Percentiles rank a stretch among this genome's conserved stretches.
Conservation (phyloP, 1,140 invertebrate species). For the Aphaenogaster ashmeadi region DNA sequence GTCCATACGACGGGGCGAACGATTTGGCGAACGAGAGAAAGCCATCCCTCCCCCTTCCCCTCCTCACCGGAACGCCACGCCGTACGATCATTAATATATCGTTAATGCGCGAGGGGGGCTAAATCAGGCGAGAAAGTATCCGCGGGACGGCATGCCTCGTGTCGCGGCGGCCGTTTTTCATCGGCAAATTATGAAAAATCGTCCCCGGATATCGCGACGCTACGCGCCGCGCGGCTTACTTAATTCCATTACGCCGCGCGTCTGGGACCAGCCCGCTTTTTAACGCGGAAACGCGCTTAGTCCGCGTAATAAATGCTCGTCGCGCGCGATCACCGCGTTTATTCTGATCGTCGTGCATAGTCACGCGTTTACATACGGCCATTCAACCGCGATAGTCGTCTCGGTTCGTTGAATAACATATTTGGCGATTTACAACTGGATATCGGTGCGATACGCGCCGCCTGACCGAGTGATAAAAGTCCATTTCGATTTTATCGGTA, state of each 20-base stretch:
- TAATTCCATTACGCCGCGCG: constrained; percentile 33
- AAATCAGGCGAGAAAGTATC: constrained; percentile 66
- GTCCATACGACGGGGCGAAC: constrained; percentile 25
- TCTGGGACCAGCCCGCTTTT: constrained; percentile 11
- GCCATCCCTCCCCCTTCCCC: neutral
- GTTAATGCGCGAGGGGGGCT: constrained; percentile 64
- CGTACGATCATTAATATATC: constrained; percentile 64
- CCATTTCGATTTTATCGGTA: constrained; percentile 31
- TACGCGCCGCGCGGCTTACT: constrained; percentile 7
- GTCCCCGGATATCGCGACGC: constrained; percentile 52
- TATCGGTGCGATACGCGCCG: neutral
- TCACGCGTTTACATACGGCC: neutral
- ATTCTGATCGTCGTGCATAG: constrained; percentile 7
- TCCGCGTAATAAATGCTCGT: constrained; percentile 24
- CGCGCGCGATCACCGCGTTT: constrained; percentile 28
- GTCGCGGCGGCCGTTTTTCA: constrained; percentile 60
- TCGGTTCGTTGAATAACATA: constrained; percentile 52
- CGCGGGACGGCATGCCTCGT: constrained; percentile 36
- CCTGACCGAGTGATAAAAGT: constrained; percentile 22
- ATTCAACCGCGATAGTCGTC: constrained; percentile 22
- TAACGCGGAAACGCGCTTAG: neutral
- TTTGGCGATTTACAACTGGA: constrained; percentile 44
- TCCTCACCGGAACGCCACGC: neutral
- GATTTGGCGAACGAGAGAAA: constrained; percentile 30
- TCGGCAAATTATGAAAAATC: constrained; percentile 61